Base-by-base conservation (phyloP, 2,888 invertebrate genomes). In the Nephrotoma guestfalica region DNA sequence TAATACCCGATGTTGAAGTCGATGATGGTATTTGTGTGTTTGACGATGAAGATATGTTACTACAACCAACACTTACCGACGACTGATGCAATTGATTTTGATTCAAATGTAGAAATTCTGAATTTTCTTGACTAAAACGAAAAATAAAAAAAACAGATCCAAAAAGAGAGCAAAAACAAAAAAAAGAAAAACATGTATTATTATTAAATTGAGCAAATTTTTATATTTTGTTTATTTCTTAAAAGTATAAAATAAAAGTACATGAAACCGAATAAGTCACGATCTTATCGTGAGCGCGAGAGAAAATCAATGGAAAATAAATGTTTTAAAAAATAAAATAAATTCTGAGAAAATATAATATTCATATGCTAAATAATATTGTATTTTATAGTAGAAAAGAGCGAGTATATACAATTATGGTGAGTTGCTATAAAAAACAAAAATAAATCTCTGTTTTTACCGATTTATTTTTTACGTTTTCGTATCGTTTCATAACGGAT, bases 61-160 rank as follows among this genome's bases (percentile, higher is more conserved):
- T 87, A 85, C 41, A 87, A 71, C 87, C 87, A 86, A 87, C 87
- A 86, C 87, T 87, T 85, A 87, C 87, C 45, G 87, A 87, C 84
- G 87, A 87, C 87, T 87, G 87, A 86, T 87, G 87, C 87, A 87
- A 86, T 87, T 87, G 87, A 87, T 87, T 87, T 87, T 87, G 87
- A 87, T 87, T 87, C 87, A 87, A 87, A 85, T 87, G 87, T 86
- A 87, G 85, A 87, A 87, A 87, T 86, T 87, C 87, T 57, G 87
- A 87, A 83, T 87, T 87, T 86, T 87, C 87, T 87, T 87, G 87
- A 86, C 87, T 87, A 85, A 13, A 85, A 84, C 9, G 6, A 84
- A 41, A 84, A 41, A 85, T 43, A 42, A 85, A 85, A 18, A 85
- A 41, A 41, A 41, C 7, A 71, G 30, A 30, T 71, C 71, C 71